Conservation (phyloP, 2,113 vertebrate species). For the Vulpes vulpes region DNA sequence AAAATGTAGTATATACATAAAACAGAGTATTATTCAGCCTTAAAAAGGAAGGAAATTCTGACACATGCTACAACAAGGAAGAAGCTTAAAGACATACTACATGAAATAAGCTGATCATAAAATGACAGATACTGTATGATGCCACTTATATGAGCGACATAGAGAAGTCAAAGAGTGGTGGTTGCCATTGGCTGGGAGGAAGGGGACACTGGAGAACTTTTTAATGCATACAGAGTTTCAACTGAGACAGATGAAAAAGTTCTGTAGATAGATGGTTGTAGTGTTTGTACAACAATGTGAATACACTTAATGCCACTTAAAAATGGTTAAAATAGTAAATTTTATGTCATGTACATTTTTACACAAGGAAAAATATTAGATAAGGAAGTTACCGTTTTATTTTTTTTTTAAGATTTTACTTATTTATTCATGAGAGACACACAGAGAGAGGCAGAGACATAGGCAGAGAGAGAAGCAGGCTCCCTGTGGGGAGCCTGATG, state of each 20-base stretch:
- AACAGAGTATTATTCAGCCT: neutral
- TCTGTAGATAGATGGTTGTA: neutral
- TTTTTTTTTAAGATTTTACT: too few relatives aligned
- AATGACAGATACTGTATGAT: neutral
- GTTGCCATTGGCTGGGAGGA: neutral
- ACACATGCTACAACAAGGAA: neutral
- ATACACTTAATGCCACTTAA: neutral
- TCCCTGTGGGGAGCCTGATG: too few relatives aligned
- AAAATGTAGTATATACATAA: neutral
- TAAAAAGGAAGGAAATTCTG: neutral
- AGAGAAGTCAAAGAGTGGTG: neutral
- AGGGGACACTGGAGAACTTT: accelerated
- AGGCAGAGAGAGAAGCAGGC: too few relatives aligned
- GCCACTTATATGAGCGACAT: neutral
- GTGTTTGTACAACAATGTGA: neutral
- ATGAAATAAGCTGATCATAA: neutral
- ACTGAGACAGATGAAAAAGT: neutral
- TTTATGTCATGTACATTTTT: neutral
- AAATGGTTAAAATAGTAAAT: neutral
- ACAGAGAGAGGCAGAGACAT: too few relatives aligned
- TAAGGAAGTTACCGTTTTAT: neutral
- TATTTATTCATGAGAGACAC: too few relatives aligned
- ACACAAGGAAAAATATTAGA: neutral
- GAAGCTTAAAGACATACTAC: neutral
- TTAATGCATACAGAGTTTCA: neutral